Evolutionary conservation across 2,888 invertebrate species (phyloP), one percentile per base, ranked within the genome.

Genomic region (Drosophila anceps): DNA sequence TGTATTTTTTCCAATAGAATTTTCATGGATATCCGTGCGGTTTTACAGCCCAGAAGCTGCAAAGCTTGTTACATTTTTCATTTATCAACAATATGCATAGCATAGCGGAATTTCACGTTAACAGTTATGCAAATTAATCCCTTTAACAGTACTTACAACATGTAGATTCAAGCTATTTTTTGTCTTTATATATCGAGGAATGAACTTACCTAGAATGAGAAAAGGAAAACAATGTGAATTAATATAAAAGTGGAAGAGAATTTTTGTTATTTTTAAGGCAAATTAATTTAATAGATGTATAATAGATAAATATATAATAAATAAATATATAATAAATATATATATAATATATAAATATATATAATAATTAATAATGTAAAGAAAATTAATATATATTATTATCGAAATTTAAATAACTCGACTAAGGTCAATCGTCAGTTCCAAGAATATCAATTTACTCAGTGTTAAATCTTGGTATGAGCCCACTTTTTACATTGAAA

Each of bases 181-280:
- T n/a, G n/a, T n/a, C n/a, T n/a, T n/a, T 4, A n/a, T 43, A 41
- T 29, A 18, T 60, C 13, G 60, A n/a, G 13, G 31, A 12, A 48
- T 72, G 12, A 55, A 89, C 90, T 89, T 89, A 89, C 84, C 88
- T 89, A 64, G 2, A 89, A 87, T 57, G 64, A 84, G 41, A 72
- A 29, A 44, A 24, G 31, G 7, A 31, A 8, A 5, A 43, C 65
- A 54, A 55, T 18, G 12, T 8, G 13, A 2, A 44, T 80, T 73
- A 65, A 18, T 50, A 51, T 48, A 1, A 5, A 10, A 20, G 12
- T n/a, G 13, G 7, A 20, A 20, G 13, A 9, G 5, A 20, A 33
- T 8, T 1, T 12, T 5, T 1, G 27, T 13, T 13, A 43, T 43
- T 2, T 20, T 20, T 6, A 18, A 18, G 18, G 0, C 15, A 46